Base-by-base conservation (phyloP, 2,113 vertebrate species). In the Tretioscincus oriximinensis region DNA sequence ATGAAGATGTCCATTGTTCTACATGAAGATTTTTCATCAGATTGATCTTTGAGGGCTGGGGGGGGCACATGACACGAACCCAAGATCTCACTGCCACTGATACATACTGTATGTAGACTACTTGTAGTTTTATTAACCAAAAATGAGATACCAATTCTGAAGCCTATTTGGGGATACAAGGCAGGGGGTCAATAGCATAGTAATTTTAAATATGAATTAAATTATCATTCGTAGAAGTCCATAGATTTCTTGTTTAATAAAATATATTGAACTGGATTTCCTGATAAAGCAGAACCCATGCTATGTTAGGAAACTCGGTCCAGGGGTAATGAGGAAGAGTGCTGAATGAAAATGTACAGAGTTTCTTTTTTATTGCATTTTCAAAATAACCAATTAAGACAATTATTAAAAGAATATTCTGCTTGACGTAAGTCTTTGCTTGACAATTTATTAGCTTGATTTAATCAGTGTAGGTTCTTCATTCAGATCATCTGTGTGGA, bases 361-460 rank as follows among this genome's bases (percentile, higher is more conserved):
- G 73, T 76, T 81, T 64, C 66, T 58, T 61, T 76, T 69, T 69
- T 75, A 76, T 68, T 69, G 35, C 80, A 76, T 76, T 69, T 76
- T 76, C 51, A 26, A 80, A 41, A 80, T 72, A 72, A 72, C 78
- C 63, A 80, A 80, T 80, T 72, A 71, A 79, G 68, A 72, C 54
- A 80, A 29, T 68, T 80, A 76, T 76, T 75, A 76, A 35, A 81
- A 61, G n/a, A 61, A 81, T 63, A 76, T 81, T 68, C 26, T 76
- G 26, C 73, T 54, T 81, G 35, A 81, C 80, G 69, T 66, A 75
- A 81, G 73, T 60, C 64, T 41, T 68, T 75, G 73, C 73, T 58
- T 75, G 49, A 75, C 49, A 75, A 69, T 81, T 76, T 69, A 81
- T 47, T 47, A 69, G 20, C 61, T 65, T 76, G 80, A 81, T 69